These are phyloP conservation scores for Hiodon alosoides DNA, from an alignment of 2,113 vertebrate species.

Conservation along the genomic window DNA sequence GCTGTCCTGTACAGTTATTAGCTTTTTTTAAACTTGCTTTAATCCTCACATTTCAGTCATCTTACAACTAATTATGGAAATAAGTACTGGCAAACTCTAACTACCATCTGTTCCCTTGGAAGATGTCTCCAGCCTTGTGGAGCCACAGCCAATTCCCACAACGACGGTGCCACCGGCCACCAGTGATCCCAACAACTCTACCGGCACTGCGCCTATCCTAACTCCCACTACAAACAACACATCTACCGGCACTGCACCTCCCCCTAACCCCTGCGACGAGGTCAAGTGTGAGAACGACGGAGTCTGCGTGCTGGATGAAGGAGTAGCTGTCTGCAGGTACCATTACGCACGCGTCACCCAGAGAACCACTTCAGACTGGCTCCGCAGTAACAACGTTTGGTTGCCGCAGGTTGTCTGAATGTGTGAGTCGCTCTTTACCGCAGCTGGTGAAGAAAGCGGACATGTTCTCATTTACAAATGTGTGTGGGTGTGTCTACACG, in stretches of 20 bases:
- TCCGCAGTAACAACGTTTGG: not conserved
- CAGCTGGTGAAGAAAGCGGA: not conserved
- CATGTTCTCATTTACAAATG: not conserved
- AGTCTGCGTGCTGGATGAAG: constrained; percentile 52
- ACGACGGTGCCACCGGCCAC: constrained; percentile 8
- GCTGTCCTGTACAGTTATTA: too few species aligned
- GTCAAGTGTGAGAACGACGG: constrained; percentile 72
- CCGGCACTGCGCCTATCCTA: not conserved
- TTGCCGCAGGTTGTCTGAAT: not conserved
- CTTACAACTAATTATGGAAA: too few species aligned
- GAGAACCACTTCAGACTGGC: not conserved
- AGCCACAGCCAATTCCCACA: constrained; percentile 43
- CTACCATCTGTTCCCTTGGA: constrained; percentile 1
- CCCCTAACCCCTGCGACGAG: constrained; percentile 41
- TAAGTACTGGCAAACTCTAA: too few species aligned
- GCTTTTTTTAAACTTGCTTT: too few species aligned
- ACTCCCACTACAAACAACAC: not conserved
- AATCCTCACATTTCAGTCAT: too few species aligned
- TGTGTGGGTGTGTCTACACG: too few species aligned
- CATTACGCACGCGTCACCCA: not conserved
- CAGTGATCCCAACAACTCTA: not conserved
- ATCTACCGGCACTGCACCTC: not conserved
- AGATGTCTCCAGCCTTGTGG: constrained; percentile 78
- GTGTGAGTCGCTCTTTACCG: not conserved
- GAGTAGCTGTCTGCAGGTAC: constrained; percentile 71